phyloP scores from a whole-genome alignment of 2,113 vertebrate genomes.

The Osmerus mordax region DNA sequence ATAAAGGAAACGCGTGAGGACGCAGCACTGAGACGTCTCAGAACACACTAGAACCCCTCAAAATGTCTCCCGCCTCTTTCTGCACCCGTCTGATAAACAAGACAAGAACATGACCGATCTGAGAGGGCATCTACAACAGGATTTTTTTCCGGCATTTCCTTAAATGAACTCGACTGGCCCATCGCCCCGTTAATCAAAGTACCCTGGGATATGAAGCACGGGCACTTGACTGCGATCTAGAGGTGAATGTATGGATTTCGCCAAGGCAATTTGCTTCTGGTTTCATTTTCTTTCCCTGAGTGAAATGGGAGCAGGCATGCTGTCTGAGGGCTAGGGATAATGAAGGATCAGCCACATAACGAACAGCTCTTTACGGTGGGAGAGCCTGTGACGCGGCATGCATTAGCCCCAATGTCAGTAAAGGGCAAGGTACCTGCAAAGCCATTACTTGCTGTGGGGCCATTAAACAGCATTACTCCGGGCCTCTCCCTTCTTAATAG shows the following conservation, averaged over 20 bases:
- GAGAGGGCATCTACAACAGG: background rate
- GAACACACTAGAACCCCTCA: too few species aligned
- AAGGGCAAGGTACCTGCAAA: conserved; percentile 20
- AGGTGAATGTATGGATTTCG: conserved; percentile 8
- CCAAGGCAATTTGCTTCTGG: background rate
- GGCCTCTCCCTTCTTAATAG: conserved; percentile 2
- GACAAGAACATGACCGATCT: too few species aligned
- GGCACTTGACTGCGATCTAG: background rate
- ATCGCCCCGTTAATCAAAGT: background rate
- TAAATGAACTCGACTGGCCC: background rate
- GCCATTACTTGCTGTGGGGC: background rate
- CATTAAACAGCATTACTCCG: conserved; percentile 2
- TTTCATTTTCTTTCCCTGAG: background rate
- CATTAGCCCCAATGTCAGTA: conserved; percentile 30
- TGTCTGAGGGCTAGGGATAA: conserved; percentile 8
- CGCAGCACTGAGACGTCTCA: too few species aligned
- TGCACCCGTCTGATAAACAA: too few species aligned
- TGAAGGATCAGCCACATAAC: conserved; percentile 24
- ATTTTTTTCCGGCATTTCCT: background rate
- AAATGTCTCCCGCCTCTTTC: too few species aligned
- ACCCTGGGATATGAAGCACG: background rate
- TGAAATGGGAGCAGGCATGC: conserved; percentile 12
- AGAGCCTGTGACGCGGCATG: conserved; percentile 22
- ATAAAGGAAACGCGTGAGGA: too few species aligned
- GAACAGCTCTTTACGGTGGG: conserved; percentile 4